A percentile compares a stretch with the other conserved stretches of the same genome.
phyloP scores from a whole-genome alignment of 2,113 vertebrate species.

The Halcyon senegalensis region DNA sequence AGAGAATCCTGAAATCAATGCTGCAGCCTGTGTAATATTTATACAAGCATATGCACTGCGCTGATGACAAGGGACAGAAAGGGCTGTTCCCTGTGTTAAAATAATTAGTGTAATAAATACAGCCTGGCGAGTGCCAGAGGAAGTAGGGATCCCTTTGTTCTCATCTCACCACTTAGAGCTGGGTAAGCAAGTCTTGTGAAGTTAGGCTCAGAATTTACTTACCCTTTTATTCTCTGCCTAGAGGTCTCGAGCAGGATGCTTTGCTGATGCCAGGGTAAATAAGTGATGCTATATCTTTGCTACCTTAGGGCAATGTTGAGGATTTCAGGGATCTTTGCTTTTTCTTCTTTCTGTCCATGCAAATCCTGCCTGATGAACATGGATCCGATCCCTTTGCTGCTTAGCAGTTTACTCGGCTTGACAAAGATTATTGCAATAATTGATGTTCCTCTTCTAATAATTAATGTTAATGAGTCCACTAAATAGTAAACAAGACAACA shows the following conservation, averaged over 20 bases:
- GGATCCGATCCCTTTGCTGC: neutral
- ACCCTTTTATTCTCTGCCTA: neutral
- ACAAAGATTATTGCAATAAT: slow-evolving; percentile 54
- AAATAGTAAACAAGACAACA: slow-evolving; percentile 59
- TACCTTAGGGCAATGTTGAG: neutral
- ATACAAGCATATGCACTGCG: neutral
- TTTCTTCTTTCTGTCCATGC: neutral
- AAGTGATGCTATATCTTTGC: neutral
- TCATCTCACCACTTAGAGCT: neutral
- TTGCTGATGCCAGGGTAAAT: neutral
- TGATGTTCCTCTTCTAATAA: slow-evolving; percentile 48
- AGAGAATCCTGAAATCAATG: slow-evolving; percentile 2
- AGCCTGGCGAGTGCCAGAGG: neutral
- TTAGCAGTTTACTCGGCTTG: slow-evolving; percentile 46
- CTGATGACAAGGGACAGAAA: slow-evolving; percentile 3
- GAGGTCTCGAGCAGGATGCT: neutral
- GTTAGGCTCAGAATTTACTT: neutral
- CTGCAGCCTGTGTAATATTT: neutral
- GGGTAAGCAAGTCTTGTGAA: neutral
- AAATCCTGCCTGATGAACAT: neutral
- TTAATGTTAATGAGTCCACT: slow-evolving; percentile 60
- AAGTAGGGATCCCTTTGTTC: slow-evolving; percentile 33
- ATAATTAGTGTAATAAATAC: slow-evolving; percentile 50
- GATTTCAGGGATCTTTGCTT: neutral
- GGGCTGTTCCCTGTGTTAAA: slow-evolving; percentile 18